phyloP scores from a whole-genome alignment of 2,888 invertebrate species.

The Acanthosepion esculentum region DNA sequence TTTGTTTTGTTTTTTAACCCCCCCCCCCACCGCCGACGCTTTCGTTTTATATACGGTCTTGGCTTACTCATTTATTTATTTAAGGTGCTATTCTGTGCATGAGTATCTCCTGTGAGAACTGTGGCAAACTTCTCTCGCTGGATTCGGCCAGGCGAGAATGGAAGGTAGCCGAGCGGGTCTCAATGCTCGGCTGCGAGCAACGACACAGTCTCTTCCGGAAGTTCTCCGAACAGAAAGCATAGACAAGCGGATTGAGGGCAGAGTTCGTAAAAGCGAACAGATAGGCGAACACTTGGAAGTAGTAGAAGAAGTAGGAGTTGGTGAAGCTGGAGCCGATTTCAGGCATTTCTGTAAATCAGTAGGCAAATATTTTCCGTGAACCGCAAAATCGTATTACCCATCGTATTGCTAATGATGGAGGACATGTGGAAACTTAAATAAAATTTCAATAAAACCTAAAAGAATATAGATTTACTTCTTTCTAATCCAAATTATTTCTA shows the following conservation, averaged over 20 bases:
- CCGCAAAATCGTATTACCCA: no score
- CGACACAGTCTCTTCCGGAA: conserved; percentile 54
- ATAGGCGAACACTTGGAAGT: conserved; percentile 54
- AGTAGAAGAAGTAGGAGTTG: conserved; percentile 55
- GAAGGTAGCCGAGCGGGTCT: background rate
- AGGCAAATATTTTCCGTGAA: no score
- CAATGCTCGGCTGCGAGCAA: background rate
- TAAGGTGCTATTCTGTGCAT: conserved; percentile 2
- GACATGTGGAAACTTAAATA: no score
- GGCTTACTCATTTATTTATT: no score
- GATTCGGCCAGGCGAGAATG: background rate
- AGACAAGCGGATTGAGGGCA: conserved; percentile 58
- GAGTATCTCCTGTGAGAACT: background rate
- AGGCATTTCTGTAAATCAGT: no score
- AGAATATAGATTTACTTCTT: no score
- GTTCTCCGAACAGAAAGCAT: conserved; percentile 58
- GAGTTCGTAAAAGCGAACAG: conserved; percentile 58
- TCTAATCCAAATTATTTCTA: no score
- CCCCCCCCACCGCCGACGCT: no score
- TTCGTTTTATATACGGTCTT: no score
- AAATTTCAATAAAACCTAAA: no score
- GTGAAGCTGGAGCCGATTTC: conserved; percentile 51
- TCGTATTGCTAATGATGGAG: no score
- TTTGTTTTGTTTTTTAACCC: no score
- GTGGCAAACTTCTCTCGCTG: background rate